Evolutionary conservation across 2,888 invertebrate genomes (phyloP).

Genomic region (Dryomyza anilis): DNA sequence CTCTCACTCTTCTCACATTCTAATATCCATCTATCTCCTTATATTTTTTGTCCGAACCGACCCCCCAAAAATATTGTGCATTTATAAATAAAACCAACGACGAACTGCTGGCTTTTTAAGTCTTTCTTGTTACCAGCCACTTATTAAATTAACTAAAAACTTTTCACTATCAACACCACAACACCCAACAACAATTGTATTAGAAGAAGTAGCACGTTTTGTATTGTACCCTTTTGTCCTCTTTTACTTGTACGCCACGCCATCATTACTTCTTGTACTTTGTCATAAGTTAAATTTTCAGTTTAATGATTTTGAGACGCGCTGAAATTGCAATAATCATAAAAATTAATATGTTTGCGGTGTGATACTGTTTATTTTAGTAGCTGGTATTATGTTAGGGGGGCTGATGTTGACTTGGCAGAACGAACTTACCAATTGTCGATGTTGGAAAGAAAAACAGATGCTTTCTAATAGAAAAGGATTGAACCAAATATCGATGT

Average conservation of each 20-base stretch:
- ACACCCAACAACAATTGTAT: too few relatives aligned
- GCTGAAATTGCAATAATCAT: constrained; percentile 1
- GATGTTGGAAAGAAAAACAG: neutral
- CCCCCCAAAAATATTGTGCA: too few relatives aligned
- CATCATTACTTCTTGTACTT: neutral
- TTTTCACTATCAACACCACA: too few relatives aligned
- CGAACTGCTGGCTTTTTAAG: too few relatives aligned
- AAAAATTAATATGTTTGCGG: constrained; percentile 7
- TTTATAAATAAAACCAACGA: too few relatives aligned
- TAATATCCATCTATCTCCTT: neutral
- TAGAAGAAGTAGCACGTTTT: too few relatives aligned
- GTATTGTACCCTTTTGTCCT: too few relatives aligned
- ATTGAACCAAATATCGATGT: too few relatives aligned
- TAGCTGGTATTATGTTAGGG: neutral
- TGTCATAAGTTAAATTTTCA: constrained; percentile 5
- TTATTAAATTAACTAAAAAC: constrained; percentile 17
- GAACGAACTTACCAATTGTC: neutral
- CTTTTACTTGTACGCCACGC: neutral
- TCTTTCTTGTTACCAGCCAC: too few relatives aligned
- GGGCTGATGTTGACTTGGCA: too few relatives aligned
- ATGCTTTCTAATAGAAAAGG: too few relatives aligned
- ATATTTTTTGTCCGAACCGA: neutral
- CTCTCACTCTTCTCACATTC: neutral
- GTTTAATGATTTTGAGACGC: constrained; percentile 5
- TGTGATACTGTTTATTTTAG: neutral